Base-by-base conservation (phyloP, 1,140 invertebrate genomes). In the Aplysia californica region DNA sequence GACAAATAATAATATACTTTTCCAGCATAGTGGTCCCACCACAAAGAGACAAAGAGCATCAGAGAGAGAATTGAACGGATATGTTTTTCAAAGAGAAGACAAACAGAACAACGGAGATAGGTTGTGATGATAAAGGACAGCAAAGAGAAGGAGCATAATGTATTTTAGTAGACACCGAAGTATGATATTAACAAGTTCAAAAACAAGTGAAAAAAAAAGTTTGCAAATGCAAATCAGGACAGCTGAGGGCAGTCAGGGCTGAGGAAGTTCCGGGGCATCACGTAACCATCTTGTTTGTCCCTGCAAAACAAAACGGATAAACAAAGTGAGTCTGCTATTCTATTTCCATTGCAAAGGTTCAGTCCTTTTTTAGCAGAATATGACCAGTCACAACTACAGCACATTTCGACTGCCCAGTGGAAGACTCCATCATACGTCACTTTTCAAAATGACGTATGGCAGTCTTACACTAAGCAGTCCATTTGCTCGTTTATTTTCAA, bases 221-320 rank as follows among this genome's bases (percentile, higher is more conserved):
- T 29, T 56, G 18, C 55, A 33, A 33, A 59, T 5, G 58, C 18
- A 72, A 35, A 72, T 71, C 35, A 80, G 67, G 84, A 85, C 58
- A 89, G 79, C 29, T 85, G 86, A 21, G 89, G 89, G 79, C 89
- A 90, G 36, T 89, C 86, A 21, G 83, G 76, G 78, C 82, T 84
- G 31, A 86, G 75, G 79, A 90, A 90, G 80, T 90, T 90, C 66
- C 87, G 86, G 65, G 89, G 89, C 82, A 89, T 88, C 38, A 90
- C 85, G 77, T 84, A 87, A 10, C 87, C 89, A 75, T 89, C 87
- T 82, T 90, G 89, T 81, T 88, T 89, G 55, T 89, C 85, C 41
- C 89, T 90, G 84, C 58, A 85, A 85, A 82, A 74, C 64, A 67
- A 78, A 82, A 39, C 39, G n/a, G n/a, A n/a, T n/a, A n/a, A n/a